Conservation (phyloP, 2,888 invertebrate species). For the Branchipolynoe longqiensis region DNA sequence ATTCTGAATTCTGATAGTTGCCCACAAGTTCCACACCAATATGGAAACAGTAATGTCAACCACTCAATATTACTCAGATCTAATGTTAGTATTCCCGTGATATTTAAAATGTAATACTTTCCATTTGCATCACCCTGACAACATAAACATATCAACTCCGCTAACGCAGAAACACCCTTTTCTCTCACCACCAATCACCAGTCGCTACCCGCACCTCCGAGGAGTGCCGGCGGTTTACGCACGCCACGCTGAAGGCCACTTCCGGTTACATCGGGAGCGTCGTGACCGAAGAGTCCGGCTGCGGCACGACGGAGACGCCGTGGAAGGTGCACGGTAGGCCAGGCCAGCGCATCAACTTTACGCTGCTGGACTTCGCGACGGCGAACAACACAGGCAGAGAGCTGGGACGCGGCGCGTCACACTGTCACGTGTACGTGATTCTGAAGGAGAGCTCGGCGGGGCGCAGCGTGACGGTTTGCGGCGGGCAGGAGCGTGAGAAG, state of each 20-base stretch:
- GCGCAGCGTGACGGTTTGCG: slow-evolving; percentile 57
- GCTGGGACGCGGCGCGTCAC: background rate
- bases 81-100: too few species aligned
- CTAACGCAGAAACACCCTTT: background rate
- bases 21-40: too few species aligned
- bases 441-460: slow-evolving; percentile 50
- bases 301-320: slow-evolving; percentile 55
- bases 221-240: slow-evolving; percentile 23
- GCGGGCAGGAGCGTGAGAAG: slow-evolving; percentile 52
- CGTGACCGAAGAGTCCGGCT: slow-evolving; percentile 47
- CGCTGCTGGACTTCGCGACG: slow-evolving; percentile 62
- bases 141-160: background rate
- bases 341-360: slow-evolving; percentile 63
- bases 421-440: slow-evolving; percentile 59
- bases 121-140: background rate
- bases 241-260: background rate
- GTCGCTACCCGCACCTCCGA: background rate
- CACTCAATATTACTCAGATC: too few species aligned
- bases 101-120: background rate
- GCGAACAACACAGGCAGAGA: slow-evolving; percentile 11
- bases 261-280: slow-evolving; percentile 55
- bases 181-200: background rate
- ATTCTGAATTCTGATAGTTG: too few species aligned
- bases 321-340: slow-evolving; percentile 42
- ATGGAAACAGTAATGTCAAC: too few species aligned